These are phyloP conservation scores for Serripes groenlandicus DNA, from an alignment of 2,888 invertebrate genomes.

Conservation along the genomic window DNA sequence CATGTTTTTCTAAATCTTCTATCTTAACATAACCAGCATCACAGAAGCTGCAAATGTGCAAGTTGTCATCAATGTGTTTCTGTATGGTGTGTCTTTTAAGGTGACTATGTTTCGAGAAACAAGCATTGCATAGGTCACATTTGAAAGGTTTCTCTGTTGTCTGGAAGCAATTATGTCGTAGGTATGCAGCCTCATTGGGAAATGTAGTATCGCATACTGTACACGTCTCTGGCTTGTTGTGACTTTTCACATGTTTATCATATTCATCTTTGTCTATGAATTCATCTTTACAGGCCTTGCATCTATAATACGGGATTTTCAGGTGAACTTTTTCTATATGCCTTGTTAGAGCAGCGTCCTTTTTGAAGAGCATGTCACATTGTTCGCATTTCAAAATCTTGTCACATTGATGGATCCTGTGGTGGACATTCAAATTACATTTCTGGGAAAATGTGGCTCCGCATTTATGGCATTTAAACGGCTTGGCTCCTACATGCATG, in stretches of 20 bases:
- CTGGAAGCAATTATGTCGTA: conserved; percentile 8
- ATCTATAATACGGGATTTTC: neutral
- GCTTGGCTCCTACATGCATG: conserved; percentile 17
- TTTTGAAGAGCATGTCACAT: conserved; percentile 10
- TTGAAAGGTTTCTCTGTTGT: conserved; percentile 6
- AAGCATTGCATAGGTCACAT: conserved; percentile 20
- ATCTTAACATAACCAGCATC: conserved; percentile 18
- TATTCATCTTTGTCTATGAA: conserved; percentile 1
- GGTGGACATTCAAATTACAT: conserved; percentile 9
- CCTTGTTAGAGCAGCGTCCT: neutral
- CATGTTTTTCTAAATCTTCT: conserved; percentile 10
- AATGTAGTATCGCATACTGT: neutral
- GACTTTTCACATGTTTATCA: neutral
- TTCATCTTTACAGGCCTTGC: conserved; percentile 5
- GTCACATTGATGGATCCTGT: neutral
- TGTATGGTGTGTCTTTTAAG: conserved; percentile 16
- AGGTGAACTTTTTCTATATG: conserved; percentile 12
- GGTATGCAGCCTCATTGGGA: neutral
- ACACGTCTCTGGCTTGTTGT: conserved; percentile 14
- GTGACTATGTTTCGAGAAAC: conserved; percentile 10
- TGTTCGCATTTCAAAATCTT: neutral
- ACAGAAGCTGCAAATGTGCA: conserved; percentile 20
- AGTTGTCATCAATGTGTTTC: conserved; percentile 22
- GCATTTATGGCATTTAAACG: conserved; percentile 5
- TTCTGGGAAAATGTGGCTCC: conserved; percentile 17